phyloP scores from a whole-genome alignment of 2,888 invertebrate genomes.

The Idaea biselata region DNA sequence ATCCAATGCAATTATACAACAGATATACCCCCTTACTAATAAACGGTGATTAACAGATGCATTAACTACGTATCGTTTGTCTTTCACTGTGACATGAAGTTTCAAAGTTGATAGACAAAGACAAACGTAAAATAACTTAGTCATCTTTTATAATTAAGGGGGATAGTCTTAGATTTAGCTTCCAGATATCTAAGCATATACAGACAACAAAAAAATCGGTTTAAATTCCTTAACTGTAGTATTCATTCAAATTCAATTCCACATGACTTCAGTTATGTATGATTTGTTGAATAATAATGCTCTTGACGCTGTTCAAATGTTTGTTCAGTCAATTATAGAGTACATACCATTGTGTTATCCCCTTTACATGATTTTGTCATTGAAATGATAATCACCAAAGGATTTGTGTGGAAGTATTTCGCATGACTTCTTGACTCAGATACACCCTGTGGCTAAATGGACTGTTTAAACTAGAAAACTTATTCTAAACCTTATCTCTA shows the following conservation, averaged over 20 bases:
- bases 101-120: too few species aligned
- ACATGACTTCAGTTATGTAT: not conserved
- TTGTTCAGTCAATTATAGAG: constrained; percentile 25
- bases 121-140: too few species aligned
- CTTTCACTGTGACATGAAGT: too few species aligned
- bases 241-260: not conserved
- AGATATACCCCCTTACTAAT: too few species aligned
- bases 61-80: too few species aligned
- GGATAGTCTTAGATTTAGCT: too few species aligned
- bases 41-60: too few species aligned
- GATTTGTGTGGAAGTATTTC: constrained; percentile 73
- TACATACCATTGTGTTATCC: constrained; percentile 53
- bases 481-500: constrained; percentile 22
- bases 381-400: constrained; percentile 77
- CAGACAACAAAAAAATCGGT: not conserved
- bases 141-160: too few species aligned
- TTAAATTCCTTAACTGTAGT: not conserved
- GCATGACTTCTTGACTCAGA: constrained; percentile 73
- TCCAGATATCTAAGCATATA: too few species aligned
- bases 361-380: constrained; percentile 71
- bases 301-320: constrained; percentile 23
- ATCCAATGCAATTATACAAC: too few species aligned
- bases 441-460: constrained; percentile 75
- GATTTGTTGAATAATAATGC: not conserved
- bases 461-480: constrained; percentile 28